These are phyloP conservation scores for Carassius auratus DNA, from an alignment of 2,113 vertebrate species.

Conservation along the genomic window DNA sequence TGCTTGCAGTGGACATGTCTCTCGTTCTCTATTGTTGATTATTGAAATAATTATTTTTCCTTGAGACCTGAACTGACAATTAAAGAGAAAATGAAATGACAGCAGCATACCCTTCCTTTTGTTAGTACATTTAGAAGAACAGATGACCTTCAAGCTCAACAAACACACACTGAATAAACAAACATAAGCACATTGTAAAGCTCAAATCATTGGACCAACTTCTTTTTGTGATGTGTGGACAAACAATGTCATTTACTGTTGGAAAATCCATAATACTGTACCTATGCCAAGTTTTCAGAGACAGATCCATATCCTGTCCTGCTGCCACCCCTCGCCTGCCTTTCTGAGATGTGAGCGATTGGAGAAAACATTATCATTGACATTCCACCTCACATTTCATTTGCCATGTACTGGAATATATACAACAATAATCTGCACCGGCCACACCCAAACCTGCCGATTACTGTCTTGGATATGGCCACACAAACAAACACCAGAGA, in stretches of 20 bases:
- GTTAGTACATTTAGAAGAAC: neutral
- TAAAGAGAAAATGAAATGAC: conserved; percentile 55
- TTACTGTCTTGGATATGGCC: neutral
- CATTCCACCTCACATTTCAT: conserved; percentile 75
- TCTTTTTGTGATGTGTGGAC: conserved; percentile 13
- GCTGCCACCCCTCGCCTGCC: conserved; percentile 24
- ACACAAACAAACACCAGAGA: neutral
- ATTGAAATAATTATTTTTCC: conserved; percentile 68
- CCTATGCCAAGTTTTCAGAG: conserved; percentile 50
- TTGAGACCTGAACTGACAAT: conserved; percentile 59
- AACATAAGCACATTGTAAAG: neutral
- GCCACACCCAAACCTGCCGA: conserved; percentile 35
- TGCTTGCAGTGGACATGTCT: conserved; percentile 60
- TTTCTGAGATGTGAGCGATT: conserved; percentile 65
- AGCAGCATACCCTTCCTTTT: neutral
- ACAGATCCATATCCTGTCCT: conserved; percentile 39
- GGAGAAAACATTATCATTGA: conserved; percentile 75
- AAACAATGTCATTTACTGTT: conserved; percentile 18
- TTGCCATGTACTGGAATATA: conserved; percentile 69
- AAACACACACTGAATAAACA: neutral
- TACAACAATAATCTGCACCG: conserved; percentile 71
- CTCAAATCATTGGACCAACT: neutral
- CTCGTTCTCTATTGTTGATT: conserved; percentile 66
- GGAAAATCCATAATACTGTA: conserved; percentile 27
- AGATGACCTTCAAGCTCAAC: neutral